Conservation (phyloP, 2,113 vertebrate genomes). For the Strigops habroptila region DNA sequence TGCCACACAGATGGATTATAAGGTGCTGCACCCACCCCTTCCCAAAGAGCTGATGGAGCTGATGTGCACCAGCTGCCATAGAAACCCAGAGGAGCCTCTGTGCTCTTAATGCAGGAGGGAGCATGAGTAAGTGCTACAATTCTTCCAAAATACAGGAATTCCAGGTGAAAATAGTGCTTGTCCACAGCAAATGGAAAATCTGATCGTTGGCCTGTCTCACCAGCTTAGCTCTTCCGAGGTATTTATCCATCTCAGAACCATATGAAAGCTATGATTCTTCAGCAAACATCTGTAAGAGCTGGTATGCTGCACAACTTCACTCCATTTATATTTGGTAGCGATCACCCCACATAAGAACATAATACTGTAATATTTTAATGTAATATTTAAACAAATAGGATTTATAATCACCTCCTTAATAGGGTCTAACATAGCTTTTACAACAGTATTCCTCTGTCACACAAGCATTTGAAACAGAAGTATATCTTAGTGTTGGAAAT, state of each 20-base stretch:
- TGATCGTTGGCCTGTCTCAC: not conserved
- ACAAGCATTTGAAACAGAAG: slow-evolving; percentile 3
- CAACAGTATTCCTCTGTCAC: not conserved
- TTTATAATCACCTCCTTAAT: not conserved
- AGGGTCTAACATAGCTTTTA: not conserved
- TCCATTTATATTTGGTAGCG: fast-evolving
- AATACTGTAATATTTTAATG: slow-evolving; percentile 13
- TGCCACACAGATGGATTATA: not conserved
- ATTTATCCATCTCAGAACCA: not conserved
- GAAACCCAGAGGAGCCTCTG: not conserved
- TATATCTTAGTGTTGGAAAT: not conserved
- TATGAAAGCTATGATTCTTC: slow-evolving; percentile 15
- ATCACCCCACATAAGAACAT: not conserved
- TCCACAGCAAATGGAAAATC: not conserved
- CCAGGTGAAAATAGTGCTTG: not conserved
- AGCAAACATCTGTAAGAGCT: slow-evolving; percentile 9
- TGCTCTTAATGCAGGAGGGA: not conserved
- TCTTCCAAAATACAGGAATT: not conserved
- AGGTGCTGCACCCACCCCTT: not conserved
- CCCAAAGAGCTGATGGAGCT: not conserved
- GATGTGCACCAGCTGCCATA: not conserved
- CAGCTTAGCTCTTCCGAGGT: not conserved
- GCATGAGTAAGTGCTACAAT: not conserved
- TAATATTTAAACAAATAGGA: slow-evolving; percentile 34
- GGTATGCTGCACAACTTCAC: not conserved